A percentile compares a stretch with the other conserved stretches of the same genome.
phyloP scores from a whole-genome alignment of 2,888 invertebrate genomes.

The Volucella inflata region DNA sequence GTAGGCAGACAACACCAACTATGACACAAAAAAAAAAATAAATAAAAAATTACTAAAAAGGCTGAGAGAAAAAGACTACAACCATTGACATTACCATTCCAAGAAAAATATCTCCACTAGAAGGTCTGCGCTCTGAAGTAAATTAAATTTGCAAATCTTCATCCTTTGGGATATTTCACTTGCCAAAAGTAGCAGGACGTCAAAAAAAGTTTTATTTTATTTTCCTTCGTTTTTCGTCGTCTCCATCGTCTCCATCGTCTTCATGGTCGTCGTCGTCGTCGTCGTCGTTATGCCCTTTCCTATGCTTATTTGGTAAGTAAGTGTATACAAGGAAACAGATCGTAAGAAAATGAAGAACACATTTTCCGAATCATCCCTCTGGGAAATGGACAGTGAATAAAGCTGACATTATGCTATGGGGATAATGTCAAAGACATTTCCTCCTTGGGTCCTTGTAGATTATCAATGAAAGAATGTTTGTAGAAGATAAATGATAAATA shows the following conservation, averaged over 20 bases:
- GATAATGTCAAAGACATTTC: conserved; percentile 57
- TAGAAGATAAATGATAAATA: conserved; percentile 57
- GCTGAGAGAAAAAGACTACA: background rate
- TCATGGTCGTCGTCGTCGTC: too few relatives aligned
- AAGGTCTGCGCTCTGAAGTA: conserved; percentile 56
- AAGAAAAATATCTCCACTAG: conserved; percentile 44
- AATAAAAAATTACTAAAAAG: background rate
- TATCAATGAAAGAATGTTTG: conserved; percentile 56
- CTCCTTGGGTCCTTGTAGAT: conserved; percentile 46
- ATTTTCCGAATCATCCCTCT: conserved; percentile 64
- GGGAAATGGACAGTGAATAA: conserved; percentile 63
- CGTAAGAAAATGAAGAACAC: conserved; percentile 59
- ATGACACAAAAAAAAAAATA: conserved; percentile 16
- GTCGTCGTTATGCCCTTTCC: background rate
- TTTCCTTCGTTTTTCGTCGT: background rate
- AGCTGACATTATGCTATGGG: conserved; percentile 55
- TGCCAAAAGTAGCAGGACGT: conserved; percentile 48
- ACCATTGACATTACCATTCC: conserved; percentile 41
- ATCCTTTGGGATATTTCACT: conserved; percentile 58
- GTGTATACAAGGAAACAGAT: conserved; percentile 56
- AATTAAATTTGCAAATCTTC: conserved; percentile 68
- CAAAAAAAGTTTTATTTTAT: conserved; percentile 20
- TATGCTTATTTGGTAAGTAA: conserved; percentile 28
- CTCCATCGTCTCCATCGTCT: too few relatives aligned
- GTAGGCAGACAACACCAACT: background rate